phyloP scores from a whole-genome alignment of 2,113 vertebrate species.

The Tringa solitaria region DNA sequence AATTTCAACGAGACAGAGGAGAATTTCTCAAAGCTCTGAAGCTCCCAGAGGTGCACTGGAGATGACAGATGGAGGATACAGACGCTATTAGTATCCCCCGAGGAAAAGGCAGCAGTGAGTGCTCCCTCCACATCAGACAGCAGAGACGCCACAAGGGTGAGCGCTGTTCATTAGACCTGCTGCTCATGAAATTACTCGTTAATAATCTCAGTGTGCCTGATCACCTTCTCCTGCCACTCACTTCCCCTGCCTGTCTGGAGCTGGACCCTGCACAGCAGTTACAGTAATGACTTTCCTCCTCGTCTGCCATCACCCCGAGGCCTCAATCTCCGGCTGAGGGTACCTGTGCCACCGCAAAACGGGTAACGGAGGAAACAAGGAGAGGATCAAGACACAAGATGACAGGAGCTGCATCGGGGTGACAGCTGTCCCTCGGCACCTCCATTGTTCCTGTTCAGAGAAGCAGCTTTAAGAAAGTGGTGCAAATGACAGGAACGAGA shows the following conservation, averaged over 20 bases:
- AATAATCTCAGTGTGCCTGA: not conserved
- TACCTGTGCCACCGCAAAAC: fast-evolving
- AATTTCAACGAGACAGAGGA: not conserved
- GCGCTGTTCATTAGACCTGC: not conserved
- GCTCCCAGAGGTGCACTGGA: not conserved
- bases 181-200: not conserved
- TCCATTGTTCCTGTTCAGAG: not conserved
- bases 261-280: not conserved
- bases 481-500: slow-evolving; percentile 6
- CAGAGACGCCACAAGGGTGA: not conserved
- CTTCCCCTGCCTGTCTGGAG: not conserved
- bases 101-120: not conserved
- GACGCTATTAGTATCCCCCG: not conserved
- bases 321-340: not conserved
- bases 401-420: fast-evolving
- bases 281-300: not conserved
- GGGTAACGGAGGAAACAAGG: fast-evolving
- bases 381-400: not conserved
- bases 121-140: not conserved
- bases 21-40: not conserved
- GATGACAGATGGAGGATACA: not conserved
- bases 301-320: not conserved
- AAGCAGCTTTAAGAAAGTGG: not conserved
- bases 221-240: not conserved
- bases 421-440: not conserved